A percentile compares a stretch with the other conserved stretches of the same genome.
phyloP scores from a whole-genome alignment of 2,797 vertebrate species.

The Remorina albescens region DNA sequence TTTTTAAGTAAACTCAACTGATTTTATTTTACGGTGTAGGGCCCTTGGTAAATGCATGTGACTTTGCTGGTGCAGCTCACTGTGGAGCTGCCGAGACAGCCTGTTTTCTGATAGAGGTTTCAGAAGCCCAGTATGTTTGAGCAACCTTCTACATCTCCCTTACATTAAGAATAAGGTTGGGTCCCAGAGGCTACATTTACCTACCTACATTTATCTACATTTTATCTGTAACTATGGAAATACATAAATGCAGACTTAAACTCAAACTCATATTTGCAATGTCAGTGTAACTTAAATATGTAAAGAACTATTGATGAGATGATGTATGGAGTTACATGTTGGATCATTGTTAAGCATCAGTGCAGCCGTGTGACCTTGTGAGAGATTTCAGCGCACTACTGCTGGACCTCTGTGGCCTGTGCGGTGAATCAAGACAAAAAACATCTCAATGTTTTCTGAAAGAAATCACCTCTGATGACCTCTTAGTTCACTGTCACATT shows the following conservation, averaged over 20 bases:
- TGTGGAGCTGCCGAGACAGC: neutral
- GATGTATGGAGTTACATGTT: neutral
- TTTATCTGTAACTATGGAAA: neutral
- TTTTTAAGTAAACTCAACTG: too few relatives aligned
- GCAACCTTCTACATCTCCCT: neutral
- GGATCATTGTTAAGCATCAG: neutral
- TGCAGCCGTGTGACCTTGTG: slow-evolving; percentile 1
- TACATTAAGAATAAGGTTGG: neutral
- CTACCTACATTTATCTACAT: neutral
- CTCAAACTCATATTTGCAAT: neutral
- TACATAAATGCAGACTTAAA: neutral
- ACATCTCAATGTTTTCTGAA: neutral
- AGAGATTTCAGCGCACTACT: slow-evolving; percentile 1
- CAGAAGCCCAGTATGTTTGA: too few relatives aligned
- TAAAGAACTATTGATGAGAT: neutral
- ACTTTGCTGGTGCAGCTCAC: too few relatives aligned
- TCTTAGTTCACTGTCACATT: neutral
- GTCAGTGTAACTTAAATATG: neutral
- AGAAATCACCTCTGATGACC: neutral
- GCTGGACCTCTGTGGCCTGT: neutral
- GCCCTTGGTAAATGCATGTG: too few relatives aligned
- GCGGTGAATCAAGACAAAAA: neutral
- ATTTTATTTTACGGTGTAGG: too few relatives aligned
- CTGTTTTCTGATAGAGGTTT: too few relatives aligned
- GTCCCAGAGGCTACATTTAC: neutral